Evolutionary conservation across 2,797 vertebrate species (phyloP).

Genomic region (Carduelis carduelis): DNA sequence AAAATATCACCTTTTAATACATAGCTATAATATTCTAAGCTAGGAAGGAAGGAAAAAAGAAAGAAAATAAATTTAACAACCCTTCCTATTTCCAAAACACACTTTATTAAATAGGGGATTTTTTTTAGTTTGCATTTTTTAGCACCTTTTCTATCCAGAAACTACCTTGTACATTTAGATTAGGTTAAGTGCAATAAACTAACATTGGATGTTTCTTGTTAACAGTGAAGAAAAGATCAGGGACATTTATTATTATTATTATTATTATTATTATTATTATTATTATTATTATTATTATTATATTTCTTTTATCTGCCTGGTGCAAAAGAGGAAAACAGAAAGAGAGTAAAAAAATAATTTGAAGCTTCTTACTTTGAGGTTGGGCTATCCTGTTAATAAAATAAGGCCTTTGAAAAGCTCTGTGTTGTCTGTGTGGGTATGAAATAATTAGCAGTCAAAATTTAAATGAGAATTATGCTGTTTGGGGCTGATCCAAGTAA

Average conservation of each 20-base stretch:
- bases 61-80: not conserved
- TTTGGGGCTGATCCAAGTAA: not conserved
- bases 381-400: not conserved
- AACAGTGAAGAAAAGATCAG: not conserved
- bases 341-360: not conserved
- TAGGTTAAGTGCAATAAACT: not conserved
- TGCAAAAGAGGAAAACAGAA: not conserved
- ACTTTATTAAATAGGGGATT: not conserved
- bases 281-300: not conserved
- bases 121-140: not conserved
- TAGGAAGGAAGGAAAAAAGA: not conserved
- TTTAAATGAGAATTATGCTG: not conserved
- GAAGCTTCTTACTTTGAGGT: not conserved
- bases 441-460: not conserved
- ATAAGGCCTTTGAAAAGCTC: not conserved
- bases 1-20: conserved; percentile 55
- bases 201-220: not conserved
- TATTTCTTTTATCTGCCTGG: not conserved
- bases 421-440: accelerated
- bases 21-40: conserved; percentile 31
- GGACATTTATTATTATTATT: not conserved
- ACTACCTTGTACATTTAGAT: not conserved
- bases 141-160: not conserved
- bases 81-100: not conserved
- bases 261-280: no score